Conservation (phyloP, 37 sponge, comb jelly and placozoan genomes). For the Chondrosia reniformis region DNA sequence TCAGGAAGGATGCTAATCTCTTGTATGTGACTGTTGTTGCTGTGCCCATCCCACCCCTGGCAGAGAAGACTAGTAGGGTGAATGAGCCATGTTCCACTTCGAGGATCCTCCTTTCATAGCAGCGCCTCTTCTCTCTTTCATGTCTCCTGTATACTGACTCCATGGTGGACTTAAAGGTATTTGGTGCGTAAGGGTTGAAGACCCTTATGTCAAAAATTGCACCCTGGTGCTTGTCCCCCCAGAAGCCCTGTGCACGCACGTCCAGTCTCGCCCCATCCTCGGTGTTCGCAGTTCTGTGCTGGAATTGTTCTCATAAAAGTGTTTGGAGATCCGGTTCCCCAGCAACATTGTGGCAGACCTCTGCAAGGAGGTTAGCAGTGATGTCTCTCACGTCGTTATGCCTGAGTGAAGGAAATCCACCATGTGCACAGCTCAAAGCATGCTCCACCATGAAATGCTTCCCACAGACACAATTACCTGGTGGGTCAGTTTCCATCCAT, state of each 20-base stretch:
- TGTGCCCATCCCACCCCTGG: slow-evolving; percentile 6
- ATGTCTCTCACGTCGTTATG: slow-evolving; percentile 27
- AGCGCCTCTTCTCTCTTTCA: slow-evolving; percentile 11
- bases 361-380: not conserved
- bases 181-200: slow-evolving; percentile 6
- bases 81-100: slow-evolving; percentile 19
- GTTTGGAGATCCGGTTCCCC: slow-evolving; percentile 1
- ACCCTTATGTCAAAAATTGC: slow-evolving; percentile 25
- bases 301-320: not conserved
- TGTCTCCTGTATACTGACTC: not conserved
- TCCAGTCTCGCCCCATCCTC: slow-evolving; percentile 21
- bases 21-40: not conserved
- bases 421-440: slow-evolving; percentile 25
- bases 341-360: slow-evolving; percentile 9
- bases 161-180: not conserved
- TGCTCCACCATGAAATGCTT: slow-evolving; percentile 13
- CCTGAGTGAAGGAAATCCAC: slow-evolving; percentile 16
- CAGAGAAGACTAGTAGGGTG: slow-evolving; percentile 22
- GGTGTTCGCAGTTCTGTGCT: not conserved
- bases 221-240: not conserved
- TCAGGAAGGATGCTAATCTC: not conserved
- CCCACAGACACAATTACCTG: slow-evolving; percentile 23
- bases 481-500: slow-evolving; percentile 22
- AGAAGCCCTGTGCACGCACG: not conserved
- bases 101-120: not conserved